Base-by-base conservation (phyloP, 2,888 invertebrate species). In the Xiphydria camelus region DNA sequence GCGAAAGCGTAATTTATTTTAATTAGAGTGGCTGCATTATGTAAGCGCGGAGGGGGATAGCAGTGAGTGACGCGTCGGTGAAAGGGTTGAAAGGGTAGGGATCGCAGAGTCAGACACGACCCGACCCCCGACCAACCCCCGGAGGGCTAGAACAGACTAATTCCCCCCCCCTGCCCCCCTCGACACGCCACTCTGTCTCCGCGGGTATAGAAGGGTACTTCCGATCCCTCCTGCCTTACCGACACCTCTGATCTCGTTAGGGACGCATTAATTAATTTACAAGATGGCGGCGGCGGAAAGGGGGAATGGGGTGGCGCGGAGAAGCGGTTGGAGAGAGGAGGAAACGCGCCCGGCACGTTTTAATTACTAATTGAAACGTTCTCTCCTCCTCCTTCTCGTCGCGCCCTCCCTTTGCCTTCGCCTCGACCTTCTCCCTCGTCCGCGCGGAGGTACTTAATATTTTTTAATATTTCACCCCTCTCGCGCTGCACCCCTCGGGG, bases 1-100 rank as follows among this genome's bases (percentile, higher is more conserved):
- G 55, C 55, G 58, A 55, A 61, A 55, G 62, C 62, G 68, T 73
- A 73, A 75, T 73, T 74, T 70, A 74, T 73, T 74, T 74, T 74
- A 74, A 74, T 73, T 72, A 73, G 67, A 73, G 68, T 71, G 66
- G 68, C 65, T 68, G 71, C 70, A 71, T 71, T 70, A 70, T 68
- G 67, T 69, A 67, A 73, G 66, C 66, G 56, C 51, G 43, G 49
- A n/a, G n/a, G n/a, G n/a, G n/a, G n/a, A n/a, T n/a, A n/a, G n/a
- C 43, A 42, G 45, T 40, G 62, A 56, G 50, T 57, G 66, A 64
- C 63, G 64, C 58, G 62, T 45, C 56, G 60, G 55, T 65, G 63
- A 67, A 67, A 69, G 66, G 64, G 64, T 65, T 63, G 61, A 68
- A 68, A 68, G 66, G 63, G 64, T 58, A 52, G 59, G 58, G 55